These are phyloP conservation scores for Aplidium turbinatum DNA, from an alignment of 23 tunicate genomes.

Conservation along the genomic window DNA sequence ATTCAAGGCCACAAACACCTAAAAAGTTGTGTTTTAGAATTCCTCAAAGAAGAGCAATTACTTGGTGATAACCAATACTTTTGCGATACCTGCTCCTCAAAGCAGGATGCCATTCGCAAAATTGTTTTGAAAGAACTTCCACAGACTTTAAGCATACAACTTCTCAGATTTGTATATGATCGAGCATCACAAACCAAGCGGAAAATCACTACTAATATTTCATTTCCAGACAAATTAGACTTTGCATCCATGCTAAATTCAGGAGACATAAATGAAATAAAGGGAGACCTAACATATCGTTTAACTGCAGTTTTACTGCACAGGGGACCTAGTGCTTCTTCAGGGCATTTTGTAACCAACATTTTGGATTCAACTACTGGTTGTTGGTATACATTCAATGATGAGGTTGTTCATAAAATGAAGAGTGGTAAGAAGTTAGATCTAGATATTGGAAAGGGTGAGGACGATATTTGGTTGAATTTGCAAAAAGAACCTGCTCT, in stretches of 20 bases:
- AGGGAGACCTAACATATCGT: conserved; percentile 25
- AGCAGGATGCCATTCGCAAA: conserved; percentile 72
- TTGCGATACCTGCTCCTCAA: conserved; percentile 57
- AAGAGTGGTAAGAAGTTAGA: conserved; percentile 68
- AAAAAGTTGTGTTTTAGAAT: conserved; percentile 56
- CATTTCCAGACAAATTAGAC: conserved; percentile 86
- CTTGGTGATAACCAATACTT: conserved; percentile 75
- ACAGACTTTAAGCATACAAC: conserved; percentile 62
- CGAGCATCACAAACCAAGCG: conserved; percentile 42
- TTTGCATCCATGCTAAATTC: conserved; percentile 39
- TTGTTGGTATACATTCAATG: conserved; percentile 78
- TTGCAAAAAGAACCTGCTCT: conserved; percentile 7
- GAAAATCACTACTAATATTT: conserved; percentile 46
- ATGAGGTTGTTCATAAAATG: conserved; percentile 72
- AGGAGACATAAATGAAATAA: not conserved
- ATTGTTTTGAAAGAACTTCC: conserved; percentile 68
- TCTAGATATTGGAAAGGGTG: conserved; percentile 44
- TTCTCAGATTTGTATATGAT: conserved; percentile 85
- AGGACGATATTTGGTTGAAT: conserved; percentile 36
- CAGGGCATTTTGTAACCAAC: conserved; percentile 86
- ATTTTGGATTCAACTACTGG: conserved; percentile 44
- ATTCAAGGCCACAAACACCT: conserved; percentile 85
- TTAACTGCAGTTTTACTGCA: conserved; percentile 85
- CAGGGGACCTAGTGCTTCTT: conserved; percentile 81
- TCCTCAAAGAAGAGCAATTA: conserved; percentile 68